Base-by-base conservation (phyloP, 2,888 invertebrate species). In the Lottia gigantea region DNA sequence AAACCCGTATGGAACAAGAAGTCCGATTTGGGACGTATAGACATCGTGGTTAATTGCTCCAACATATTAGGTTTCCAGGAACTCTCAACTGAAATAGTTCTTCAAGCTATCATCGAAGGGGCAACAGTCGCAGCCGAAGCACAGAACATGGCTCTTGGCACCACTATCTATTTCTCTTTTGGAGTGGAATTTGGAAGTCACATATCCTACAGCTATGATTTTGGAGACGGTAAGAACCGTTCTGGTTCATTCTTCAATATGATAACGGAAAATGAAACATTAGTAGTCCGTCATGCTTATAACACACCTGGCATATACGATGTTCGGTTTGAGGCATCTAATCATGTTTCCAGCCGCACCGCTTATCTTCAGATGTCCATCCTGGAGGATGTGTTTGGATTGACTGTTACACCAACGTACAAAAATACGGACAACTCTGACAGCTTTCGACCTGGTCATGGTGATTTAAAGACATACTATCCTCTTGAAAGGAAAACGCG, bases 401-500 rank as follows among this genome's bases (percentile, higher is more conserved):
- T 82, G 25, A 67, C 67, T 11, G 19, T 78, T 6, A 64, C 62
- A 0, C 64, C 74, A 31, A 78, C 69, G 69, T 82, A 80, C 64
- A 71, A 73, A 63, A 70, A 75, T 25, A 76, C 79, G 12, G 76
- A 80, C 62, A 73, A 69, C 26, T 71, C 71, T 19, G 75, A 72
- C 55, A 66, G 64, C 1, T 62, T 76, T n/a, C 74, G 71, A 40
- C 68, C 72, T n/a, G 82, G 82, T n/a, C 77, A 80, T 71, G 82
- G 82, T 0, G 26, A 40, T 15, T 23, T 47, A 16, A 62, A 64
- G 46, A 69, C 75, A 64, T 74, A 77, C 2, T 81, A 78, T 47
- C 80, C 82, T 14, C 55, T 80, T 11, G 80, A 81, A 68, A 67
- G 82, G 19, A 64, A 71, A 46, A 67, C 80, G 3, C 74, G 75